phyloP scores from a whole-genome alignment of 1,140 invertebrate species.

The Argopecten irradians region DNA sequence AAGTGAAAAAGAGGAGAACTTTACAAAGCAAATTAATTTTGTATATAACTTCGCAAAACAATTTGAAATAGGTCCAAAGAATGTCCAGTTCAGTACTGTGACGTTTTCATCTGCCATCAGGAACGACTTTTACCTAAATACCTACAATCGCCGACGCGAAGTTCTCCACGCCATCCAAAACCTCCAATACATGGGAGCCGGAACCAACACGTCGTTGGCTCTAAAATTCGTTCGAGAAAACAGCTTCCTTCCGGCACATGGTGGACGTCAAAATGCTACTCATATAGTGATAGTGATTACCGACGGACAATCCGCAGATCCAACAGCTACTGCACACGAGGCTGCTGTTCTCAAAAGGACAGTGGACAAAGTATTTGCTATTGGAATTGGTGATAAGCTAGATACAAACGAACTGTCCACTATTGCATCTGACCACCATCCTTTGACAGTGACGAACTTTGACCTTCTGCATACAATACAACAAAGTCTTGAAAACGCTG shows the following conservation, averaged over 20 bases:
- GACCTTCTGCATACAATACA: conserved; percentile 33
- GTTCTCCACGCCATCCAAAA: conserved; percentile 41
- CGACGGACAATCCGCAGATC: conserved; percentile 41
- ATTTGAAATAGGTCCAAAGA: conserved; percentile 42
- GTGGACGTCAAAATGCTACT: conserved; percentile 31
- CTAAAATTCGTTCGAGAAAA: conserved; percentile 38
- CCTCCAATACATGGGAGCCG: conserved; percentile 37
- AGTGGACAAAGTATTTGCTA: neutral
- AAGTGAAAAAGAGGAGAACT: conserved; percentile 36
- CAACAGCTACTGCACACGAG: neutral
- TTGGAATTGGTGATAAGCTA: neutral
- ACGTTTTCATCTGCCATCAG: conserved; percentile 33
- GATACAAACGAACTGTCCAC: conserved; percentile 25
- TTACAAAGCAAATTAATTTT: conserved; percentile 45
- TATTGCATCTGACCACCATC: conserved; percentile 6
- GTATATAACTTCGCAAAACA: conserved; percentile 42
- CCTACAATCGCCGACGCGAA: conserved; percentile 25
- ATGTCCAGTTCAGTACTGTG: conserved; percentile 47
- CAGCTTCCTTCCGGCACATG: conserved; percentile 42
- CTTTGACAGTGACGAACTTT: conserved; percentile 24
- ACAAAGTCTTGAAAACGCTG: conserved; percentile 23
- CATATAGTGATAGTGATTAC: conserved; percentile 46
- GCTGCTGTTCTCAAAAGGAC: neutral
- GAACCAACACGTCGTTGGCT: conserved; percentile 41
- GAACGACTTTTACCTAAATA: conserved; percentile 41